Evolutionary conservation across 2,797 vertebrate genomes (phyloP), one percentile per base, ranked within the genome.

Genomic region (Sarcophilus harrisii): DNA sequence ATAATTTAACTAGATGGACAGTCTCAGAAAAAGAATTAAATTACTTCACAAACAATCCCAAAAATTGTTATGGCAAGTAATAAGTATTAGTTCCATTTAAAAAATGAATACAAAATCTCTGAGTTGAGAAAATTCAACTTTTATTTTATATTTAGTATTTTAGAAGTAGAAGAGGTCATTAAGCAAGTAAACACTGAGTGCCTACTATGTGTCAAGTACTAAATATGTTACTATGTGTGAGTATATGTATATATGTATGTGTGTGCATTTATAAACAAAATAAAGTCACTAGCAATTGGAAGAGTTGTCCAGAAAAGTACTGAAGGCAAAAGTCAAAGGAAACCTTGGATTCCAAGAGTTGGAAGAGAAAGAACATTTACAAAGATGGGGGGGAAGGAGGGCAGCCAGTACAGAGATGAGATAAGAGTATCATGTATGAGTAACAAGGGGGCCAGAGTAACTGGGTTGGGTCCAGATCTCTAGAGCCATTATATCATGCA

Each of bases 21-120:
- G 45, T n/a, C 54, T 29, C 57, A 3, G 28, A 32, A 49, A 57
- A 18, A 92, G 4, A 32, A 59, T 30, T 93, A 93, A 90, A 49
- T 2, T 6, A 54, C 38, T 10, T 28, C n/a, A 10, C 3, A 16
- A 45, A 93, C 28, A 55, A 90, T 87, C 58, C 52, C 81, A 89
- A 38, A 49, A 24, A n/a, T 38, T 45, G 21, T 81, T 9, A 21
- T 2, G 66, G 18, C 66, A 81, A 73, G n/a, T 21, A 81, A 4
- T 9, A 90, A 1, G 24, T 81, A 90, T 60, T n/a, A 16, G 5
- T 49, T 18, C 12, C 5, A 38, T 92, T 91, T n/a, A n/a, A 60
- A 93, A 91, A 96, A 24, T 27, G 28, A 91, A 90, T 55, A 49
- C 29, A 49, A 59, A 91, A 57, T 28, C 90, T 95, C 24, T 87